phyloP scores from a whole-genome alignment of 2,797 vertebrate species.

The Avahi laniger region DNA sequence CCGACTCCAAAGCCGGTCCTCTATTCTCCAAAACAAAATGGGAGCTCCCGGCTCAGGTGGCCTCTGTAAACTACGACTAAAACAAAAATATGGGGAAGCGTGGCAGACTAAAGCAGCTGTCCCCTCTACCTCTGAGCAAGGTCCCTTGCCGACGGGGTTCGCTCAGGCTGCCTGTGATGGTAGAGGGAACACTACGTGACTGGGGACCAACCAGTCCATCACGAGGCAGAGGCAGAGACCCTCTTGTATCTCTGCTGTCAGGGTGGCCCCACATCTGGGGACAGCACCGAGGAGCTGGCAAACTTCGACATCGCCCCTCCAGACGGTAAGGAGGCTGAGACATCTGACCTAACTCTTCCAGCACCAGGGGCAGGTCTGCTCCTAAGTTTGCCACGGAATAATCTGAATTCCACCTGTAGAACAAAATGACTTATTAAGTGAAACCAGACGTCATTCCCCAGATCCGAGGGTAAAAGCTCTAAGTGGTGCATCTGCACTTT shows the following conservation, averaged over 20 bases:
- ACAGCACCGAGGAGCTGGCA: not conserved
- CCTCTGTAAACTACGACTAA: not conserved
- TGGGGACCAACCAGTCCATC: not conserved
- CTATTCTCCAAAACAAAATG: not conserved
- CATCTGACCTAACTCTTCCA: conserved; percentile 47
- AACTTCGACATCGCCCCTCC: not conserved
- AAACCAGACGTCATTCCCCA: conserved; percentile 65
- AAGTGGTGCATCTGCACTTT: conserved; percentile 62
- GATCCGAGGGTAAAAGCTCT: conserved; percentile 52
- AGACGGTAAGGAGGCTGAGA: not conserved
- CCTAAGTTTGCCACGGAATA: conserved; percentile 32
- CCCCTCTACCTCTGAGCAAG: not conserved
- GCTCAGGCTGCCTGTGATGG: not conserved
- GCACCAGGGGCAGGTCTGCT: conserved; percentile 52
- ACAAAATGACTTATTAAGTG: conserved; percentile 73
- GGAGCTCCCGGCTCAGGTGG: not conserved
- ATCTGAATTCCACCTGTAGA: conserved; percentile 76
- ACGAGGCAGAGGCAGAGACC: not conserved
- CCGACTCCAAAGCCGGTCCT: not conserved
- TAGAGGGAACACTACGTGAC: not conserved
- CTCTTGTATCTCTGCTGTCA: not conserved
- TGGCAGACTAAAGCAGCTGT: not conserved
- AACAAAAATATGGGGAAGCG: not conserved
- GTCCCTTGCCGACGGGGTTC: not conserved
- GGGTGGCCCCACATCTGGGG: not conserved